These are phyloP conservation scores for Erythrolamprus reginae DNA, from an alignment of 2,113 vertebrate species.

Conservation along the genomic window DNA sequence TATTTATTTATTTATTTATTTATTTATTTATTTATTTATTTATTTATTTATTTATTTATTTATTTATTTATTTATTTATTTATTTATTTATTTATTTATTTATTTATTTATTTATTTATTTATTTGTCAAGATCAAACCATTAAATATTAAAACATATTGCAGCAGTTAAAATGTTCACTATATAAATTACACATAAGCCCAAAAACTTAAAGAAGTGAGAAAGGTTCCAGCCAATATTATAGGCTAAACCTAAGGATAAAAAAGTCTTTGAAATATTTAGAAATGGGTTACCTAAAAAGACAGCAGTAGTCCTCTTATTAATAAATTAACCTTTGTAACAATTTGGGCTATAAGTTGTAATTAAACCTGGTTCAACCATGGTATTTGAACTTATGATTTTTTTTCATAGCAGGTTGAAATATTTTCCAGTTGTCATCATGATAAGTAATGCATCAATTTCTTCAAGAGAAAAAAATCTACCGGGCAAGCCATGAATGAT, in stretches of 20 bases:
- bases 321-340: too few relatives aligned
- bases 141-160: not conserved
- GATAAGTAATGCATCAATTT: not conserved
- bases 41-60: too few relatives aligned
- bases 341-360: not conserved
- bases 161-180: not conserved
- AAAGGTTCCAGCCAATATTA: not conserved
- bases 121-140: not conserved
- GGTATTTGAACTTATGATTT: not conserved
- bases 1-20: too few relatives aligned
- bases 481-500: not conserved
- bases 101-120: not conserved
- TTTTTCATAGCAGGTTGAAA: not conserved
- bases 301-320: not conserved
- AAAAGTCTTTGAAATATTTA: not conserved
- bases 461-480: not conserved
- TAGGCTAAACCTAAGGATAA: not conserved
- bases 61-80: too few relatives aligned
- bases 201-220: not conserved
- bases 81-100: too few relatives aligned
- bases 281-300: not conserved
- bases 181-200: not conserved
- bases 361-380: not conserved
- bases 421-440: not conserved
- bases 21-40: too few relatives aligned